phyloP scores from a whole-genome alignment of 1,140 invertebrate species.

The Magallana gigas region DNA sequence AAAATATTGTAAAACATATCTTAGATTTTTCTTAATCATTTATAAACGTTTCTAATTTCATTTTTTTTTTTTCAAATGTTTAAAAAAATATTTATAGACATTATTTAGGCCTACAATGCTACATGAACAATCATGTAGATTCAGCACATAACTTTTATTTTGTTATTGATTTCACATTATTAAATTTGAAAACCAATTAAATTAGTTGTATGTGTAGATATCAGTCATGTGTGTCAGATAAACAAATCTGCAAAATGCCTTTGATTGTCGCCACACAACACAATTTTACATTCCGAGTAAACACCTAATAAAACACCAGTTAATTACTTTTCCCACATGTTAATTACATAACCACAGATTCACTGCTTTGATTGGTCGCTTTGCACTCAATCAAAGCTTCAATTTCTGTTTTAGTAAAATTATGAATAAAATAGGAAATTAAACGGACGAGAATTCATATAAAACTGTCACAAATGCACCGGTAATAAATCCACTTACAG shows the following conservation, averaged over 20 bases:
- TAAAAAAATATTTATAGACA: no score
- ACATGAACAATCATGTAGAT: no score
- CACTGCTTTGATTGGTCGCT: not conserved
- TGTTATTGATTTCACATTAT: not conserved
- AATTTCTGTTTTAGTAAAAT: slow-evolving; percentile 18
- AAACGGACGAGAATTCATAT: not conserved
- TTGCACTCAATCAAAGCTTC: not conserved
- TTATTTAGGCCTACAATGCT: no score
- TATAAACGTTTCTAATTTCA: no score
- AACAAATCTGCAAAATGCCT: not conserved
- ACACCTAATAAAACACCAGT: not conserved
- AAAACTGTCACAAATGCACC: slow-evolving; percentile 17
- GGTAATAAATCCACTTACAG: not conserved
- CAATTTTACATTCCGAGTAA: not conserved
- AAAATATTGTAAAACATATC: no score
- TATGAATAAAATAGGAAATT: slow-evolving; percentile 3
- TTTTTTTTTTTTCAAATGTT: no score
- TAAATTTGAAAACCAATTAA: not conserved
- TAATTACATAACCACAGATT: not conserved
- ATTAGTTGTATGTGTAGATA: not conserved
- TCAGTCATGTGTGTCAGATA: not conserved
- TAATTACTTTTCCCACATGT: not conserved
- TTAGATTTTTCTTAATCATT: no score
- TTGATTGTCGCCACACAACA: not conserved
- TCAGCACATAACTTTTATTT: no score